Evolutionary conservation across 2,888 invertebrate species (phyloP).

Genomic region (Caradrina kadenii): DNA sequence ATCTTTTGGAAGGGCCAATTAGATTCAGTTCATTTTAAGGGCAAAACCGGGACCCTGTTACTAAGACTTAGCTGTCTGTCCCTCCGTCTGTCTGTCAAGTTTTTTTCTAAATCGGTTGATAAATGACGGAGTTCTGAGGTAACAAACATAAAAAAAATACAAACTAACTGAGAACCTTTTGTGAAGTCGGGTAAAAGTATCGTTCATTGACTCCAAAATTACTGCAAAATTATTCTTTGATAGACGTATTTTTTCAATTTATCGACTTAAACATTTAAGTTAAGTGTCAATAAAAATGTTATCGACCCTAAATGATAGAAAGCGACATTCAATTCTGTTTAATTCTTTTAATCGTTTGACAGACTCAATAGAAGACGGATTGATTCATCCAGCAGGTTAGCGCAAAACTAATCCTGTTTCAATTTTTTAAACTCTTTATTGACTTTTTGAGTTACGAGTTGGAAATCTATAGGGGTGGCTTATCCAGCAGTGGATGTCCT

Average conservation of each 20-base stretch:
- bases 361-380: conserved; percentile 9
- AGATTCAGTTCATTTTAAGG: too few species aligned
- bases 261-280: not conserved
- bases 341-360: not conserved
- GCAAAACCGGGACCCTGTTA: too few species aligned
- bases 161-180: too few species aligned
- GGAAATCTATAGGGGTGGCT: too few species aligned
- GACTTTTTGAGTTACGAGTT: too few species aligned
- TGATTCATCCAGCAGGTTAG: conserved; percentile 2
- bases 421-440: not conserved
- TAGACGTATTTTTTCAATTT: not conserved
- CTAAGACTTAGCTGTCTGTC: too few species aligned
- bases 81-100: too few species aligned
- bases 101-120: too few species aligned
- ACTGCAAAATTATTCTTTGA: not conserved
- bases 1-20: too few species aligned
- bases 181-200: not conserved
- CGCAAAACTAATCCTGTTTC: not conserved
- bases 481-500: too few species aligned
- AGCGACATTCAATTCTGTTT: not conserved
- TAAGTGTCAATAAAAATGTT: not conserved
- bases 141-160: too few species aligned
- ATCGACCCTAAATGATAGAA: not conserved
- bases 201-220: not conserved
- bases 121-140: too few species aligned